Base-by-base conservation (phyloP, 1,140 invertebrate species). In the Elymnias hypermnestra region DNA sequence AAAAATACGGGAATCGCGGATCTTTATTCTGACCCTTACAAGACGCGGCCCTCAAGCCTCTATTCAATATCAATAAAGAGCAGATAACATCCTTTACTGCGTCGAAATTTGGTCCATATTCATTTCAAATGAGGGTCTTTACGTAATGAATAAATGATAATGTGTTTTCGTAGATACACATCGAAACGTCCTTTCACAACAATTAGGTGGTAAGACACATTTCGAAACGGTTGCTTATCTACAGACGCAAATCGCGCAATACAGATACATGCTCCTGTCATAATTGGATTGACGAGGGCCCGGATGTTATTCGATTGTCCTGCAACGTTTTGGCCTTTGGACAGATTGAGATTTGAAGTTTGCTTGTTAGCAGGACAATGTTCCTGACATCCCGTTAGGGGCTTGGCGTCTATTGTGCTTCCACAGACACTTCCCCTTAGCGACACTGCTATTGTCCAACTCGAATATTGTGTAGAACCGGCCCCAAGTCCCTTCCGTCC, bases 271-370 rank as follows among this genome's bases (percentile, higher is more conserved):
- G 53, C 31, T 51, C 39, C 52, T 62, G 67, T 69, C 64, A 77
- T 64, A 65, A 71, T 63, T 60, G 54, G 46, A 66, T 57, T 73
- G 68, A 81, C 70, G 54, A 72, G 72, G 72, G 68, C 72, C 57
- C 52, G 42, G 26, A 53, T 53, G 52, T 54, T 29, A 41, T 22
- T 57, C 53, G 48, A 69, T 72, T 78, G 68, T 74, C 68, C 66
- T 44, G 49, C 55, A 63, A 51, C 62, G 49, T 57, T 62, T 62
- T 45, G 55, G 42, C 50, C 43, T 59, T 64, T 64, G 52, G 65
- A 63, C 57, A 60, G 54, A 56, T 63, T 51, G 48, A 43, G 29
- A 64, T 68, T 59, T 65, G 62, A 71, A 64, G 47, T 54, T 50
- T 23, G 54, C 51, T 59, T 63, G 67, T 68, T 69, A 72, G 48